Conservation (phyloP, 2,888 invertebrate species). For the Drosophila formosana region DNA sequence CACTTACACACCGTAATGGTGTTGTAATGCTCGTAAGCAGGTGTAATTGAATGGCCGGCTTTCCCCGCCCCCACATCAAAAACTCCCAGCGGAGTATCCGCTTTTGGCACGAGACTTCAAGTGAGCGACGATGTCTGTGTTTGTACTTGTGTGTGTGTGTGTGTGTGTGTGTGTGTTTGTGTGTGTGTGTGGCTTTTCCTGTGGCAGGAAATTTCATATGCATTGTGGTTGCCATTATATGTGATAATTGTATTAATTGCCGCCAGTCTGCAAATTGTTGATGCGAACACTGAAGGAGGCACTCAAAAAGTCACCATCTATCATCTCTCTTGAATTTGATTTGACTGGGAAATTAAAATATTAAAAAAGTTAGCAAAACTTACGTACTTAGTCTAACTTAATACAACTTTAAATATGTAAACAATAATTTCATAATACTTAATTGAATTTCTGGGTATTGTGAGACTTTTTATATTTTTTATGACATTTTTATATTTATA, state of each 20-base stretch:
- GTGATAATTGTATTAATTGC: constrained; percentile 77
- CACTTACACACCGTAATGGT: constrained; percentile 41
- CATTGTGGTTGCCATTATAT: constrained; percentile 70
- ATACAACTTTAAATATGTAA: too few species aligned
- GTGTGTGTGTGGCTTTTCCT: constrained; percentile 36
- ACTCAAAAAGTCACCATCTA: background rate
- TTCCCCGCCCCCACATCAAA: background rate
- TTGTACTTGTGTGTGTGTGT: constrained; percentile 16
- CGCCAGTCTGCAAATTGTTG: constrained; percentile 34
- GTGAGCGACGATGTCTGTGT: constrained; percentile 34
- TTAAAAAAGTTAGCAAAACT: too few species aligned
- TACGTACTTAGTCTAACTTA: too few species aligned
- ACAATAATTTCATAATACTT: too few species aligned
- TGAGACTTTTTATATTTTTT: too few species aligned
- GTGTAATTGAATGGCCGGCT: constrained; percentile 75
- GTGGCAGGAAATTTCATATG: constrained; percentile 63
- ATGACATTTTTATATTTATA: too few species aligned
- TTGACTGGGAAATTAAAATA: background rate
- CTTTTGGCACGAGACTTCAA: constrained; percentile 64
- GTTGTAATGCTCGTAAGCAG: constrained; percentile 73
- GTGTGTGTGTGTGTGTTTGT: constrained; percentile 20
- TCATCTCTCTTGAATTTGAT: background rate
- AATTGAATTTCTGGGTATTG: too few species aligned
- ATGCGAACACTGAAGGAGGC: constrained; percentile 10
- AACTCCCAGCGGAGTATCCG: constrained; percentile 51